A percentile compares a stretch with the other conserved stretches of the same genome.
Conservation (phyloP, 2,888 invertebrate genomes). For the Heliconius erato region DNA sequence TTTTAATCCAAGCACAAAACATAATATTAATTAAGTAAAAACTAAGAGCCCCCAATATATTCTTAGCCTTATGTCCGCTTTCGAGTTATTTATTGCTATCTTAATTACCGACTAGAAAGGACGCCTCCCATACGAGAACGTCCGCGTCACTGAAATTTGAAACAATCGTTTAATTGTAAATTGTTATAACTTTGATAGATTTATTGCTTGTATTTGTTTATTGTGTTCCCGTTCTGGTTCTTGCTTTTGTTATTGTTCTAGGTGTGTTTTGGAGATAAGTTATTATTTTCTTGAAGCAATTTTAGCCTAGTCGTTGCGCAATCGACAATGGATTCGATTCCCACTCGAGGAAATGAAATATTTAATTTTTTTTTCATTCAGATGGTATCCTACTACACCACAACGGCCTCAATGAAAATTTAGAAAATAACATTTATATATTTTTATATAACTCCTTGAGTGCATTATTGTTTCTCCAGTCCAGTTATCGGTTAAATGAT, state of each 20-base stretch:
- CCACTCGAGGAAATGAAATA: background rate
- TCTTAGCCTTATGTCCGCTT: constrained; percentile 60
- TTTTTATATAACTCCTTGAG: too few species aligned
- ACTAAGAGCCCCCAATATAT: constrained; percentile 41
- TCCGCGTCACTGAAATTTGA: constrained; percentile 46
- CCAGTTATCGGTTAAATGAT: background rate
- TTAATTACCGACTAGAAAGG: constrained; percentile 72
- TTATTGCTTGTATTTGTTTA: constrained; percentile 27
- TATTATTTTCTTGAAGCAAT: background rate
- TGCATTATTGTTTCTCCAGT: too few species aligned
- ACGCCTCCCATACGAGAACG: constrained; percentile 49
- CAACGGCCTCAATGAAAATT: too few species aligned
- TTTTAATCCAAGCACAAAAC: background rate
- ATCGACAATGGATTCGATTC: background rate
- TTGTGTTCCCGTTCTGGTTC: constrained; percentile 5
- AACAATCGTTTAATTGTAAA: constrained; percentile 48
- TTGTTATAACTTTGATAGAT: constrained; percentile 37
- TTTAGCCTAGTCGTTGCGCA: background rate
- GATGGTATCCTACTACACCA: too few species aligned
- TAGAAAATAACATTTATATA: too few species aligned
- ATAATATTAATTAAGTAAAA: constrained; percentile 12
- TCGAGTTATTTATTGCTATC: constrained; percentile 70
- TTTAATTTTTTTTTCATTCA: too few species aligned
- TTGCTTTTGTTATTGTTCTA: background rate
- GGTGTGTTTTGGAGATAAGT: background rate